Base-by-base conservation (phyloP, 2,113 vertebrate species). In the Callocephalon fimbriatum region DNA sequence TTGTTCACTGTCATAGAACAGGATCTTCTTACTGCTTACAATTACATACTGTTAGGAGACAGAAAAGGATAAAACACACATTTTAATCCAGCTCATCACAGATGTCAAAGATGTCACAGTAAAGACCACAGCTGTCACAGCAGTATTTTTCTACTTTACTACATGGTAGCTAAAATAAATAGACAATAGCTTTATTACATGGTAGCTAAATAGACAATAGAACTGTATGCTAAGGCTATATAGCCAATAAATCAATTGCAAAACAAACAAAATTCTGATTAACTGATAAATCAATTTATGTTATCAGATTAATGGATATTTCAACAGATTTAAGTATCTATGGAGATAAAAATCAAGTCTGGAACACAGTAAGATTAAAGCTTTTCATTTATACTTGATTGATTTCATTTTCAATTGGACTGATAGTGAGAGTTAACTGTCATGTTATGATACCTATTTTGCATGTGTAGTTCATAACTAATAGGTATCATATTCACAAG, bases 1-100 rank as follows among this genome's bases (percentile, higher is more conserved):
- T 95, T 99, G 99, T 88, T 99, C 99, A 0, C 98, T 99, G 98
- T 99, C 99, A 96, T 99, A 99, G 98, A 99, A 99, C 67, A 99
- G 98, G 93, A 99, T 99, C 98, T 99, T 99, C 99, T 99, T 99
- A 98, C 99, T 99, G 98, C 99, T 99, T 77, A 99, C 99, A 44
- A 99, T 99, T 40, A 99, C 99, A 68, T 99, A 99, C 99, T 99
- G 96, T 96, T 94, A 96, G 95, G 70, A 95, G 61, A 84, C 11
- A 97, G 61, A 78, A 79, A 67, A 91, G 32, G 9, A 91, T 77
- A 65, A 91, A 86, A 72, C 5, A 38, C 4, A 58, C 7, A 1
- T 81, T 95, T 91, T 88, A 96, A 76, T 88, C 86, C 67, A 37
- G 29, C 19, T 91, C 32, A 38, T 47, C 51, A 23, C 12, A 82